Conservation (phyloP, 2,797 vertebrate species). For the Lophotriccus pileatus region DNA sequence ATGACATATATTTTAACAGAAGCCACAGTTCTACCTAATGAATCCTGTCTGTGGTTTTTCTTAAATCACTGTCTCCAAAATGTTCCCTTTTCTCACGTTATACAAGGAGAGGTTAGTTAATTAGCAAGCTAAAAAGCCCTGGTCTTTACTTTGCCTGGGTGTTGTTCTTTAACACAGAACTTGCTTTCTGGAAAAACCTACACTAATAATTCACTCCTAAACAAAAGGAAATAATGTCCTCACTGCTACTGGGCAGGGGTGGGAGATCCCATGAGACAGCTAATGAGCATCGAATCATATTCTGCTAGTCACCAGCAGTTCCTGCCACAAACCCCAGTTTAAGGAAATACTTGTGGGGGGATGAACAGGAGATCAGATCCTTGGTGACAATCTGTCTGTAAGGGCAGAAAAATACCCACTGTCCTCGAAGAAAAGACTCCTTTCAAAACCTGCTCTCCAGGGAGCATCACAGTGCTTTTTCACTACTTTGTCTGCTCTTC, state of each 20-base stretch:
- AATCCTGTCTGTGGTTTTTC: not conserved
- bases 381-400: not conserved
- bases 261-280: not conserved
- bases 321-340: not conserved
- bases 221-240: not conserved
- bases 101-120: not conserved
- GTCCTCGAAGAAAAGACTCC: not conserved
- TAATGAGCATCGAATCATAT: not conserved
- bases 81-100: not conserved
- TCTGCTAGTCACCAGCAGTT: not conserved
- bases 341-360: not conserved
- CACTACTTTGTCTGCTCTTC: not conserved
- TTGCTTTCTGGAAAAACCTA: not conserved
- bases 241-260: not conserved
- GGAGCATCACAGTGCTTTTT: not conserved
- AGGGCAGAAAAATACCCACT: not conserved
- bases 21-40: not conserved
- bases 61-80: not conserved
- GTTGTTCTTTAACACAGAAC: not conserved
- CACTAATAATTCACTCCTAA: not conserved
- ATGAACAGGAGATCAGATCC: not conserved
- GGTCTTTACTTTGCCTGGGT: not conserved
- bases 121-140: not conserved
- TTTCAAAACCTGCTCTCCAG: not conserved
- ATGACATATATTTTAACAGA: not conserved